Evolutionary conservation across 2,888 invertebrate species (phyloP).

Genomic region (Andrena fulva): DNA sequence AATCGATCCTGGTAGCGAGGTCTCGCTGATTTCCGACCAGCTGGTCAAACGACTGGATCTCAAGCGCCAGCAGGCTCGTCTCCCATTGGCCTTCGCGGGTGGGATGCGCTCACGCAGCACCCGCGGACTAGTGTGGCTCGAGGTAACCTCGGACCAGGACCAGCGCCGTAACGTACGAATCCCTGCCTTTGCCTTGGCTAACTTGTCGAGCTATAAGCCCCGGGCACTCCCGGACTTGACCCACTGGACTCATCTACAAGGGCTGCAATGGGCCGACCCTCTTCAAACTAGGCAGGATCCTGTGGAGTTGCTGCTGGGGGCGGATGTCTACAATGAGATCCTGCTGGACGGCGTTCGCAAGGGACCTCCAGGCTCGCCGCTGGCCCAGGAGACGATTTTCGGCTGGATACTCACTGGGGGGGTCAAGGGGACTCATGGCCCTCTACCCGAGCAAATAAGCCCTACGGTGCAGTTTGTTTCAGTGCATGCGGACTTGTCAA

Average conservation of each 20-base stretch:
- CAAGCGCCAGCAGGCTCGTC: not conserved
- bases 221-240: not conserved
- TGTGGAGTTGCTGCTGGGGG: not conserved
- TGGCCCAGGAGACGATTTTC: not conserved
- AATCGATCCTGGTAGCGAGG: not conserved
- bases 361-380: not conserved
- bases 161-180: too few species aligned
- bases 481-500: not conserved
- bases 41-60: not conserved
- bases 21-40: not conserved
- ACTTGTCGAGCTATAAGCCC: not conserved
- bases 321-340: not conserved
- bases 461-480: too few species aligned
- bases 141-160: not conserved
- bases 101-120: not conserved
- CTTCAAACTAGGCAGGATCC: not conserved
- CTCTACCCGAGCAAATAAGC: too few species aligned
- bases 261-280: too few species aligned
- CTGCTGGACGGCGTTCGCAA: not conserved
- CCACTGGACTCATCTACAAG: too few species aligned
- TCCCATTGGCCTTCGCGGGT: not conserved
- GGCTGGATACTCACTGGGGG: slow-evolving; percentile 4
- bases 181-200: too few species aligned
- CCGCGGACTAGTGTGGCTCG: not conserved
- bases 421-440: too few species aligned